Evolutionary conservation across 2,797 vertebrate genomes (phyloP).

Genomic region (Tarsius wallacei): DNA sequence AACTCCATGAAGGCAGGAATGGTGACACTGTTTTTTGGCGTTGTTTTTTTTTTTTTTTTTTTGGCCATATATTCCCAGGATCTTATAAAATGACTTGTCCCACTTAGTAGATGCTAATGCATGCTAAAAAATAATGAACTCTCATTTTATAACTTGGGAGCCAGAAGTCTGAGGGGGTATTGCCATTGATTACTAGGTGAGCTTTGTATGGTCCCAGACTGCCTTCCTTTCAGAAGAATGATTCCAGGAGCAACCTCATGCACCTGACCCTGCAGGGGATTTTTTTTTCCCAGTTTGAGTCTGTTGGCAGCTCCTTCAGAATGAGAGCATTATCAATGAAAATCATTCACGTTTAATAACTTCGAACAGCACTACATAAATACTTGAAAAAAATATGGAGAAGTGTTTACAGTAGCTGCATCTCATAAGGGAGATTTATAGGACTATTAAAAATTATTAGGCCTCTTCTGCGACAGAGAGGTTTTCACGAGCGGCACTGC

Average conservation of each 20-base stretch:
- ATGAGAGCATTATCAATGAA: slow-evolving; percentile 72
- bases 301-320: slow-evolving; percentile 30
- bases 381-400: slow-evolving; percentile 83
- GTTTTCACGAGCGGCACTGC: slow-evolving; percentile 46
- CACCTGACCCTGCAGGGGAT: background rate
- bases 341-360: slow-evolving; percentile 76
- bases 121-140: background rate
- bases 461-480: slow-evolving; percentile 77
- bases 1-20: background rate
- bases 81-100: background rate
- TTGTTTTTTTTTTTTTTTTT: background rate
- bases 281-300: background rate
- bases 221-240: background rate
- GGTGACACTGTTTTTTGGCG: background rate
- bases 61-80: background rate
- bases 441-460: slow-evolving; percentile 87
- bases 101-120: background rate
- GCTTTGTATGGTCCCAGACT: background rate
- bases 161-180: background rate
- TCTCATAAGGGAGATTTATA: slow-evolving; percentile 87
- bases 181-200: rapidly evolving
- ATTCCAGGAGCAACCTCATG: background rate
- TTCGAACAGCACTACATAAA: slow-evolving; percentile 81
- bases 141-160: background rate
- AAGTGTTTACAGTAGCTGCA: slow-evolving; percentile 86